Percentiles rank a stretch among this genome's conserved stretches.
phyloP scores from a whole-genome alignment of 2,797 vertebrate genomes.

The Epinephelus malabaricus region DNA sequence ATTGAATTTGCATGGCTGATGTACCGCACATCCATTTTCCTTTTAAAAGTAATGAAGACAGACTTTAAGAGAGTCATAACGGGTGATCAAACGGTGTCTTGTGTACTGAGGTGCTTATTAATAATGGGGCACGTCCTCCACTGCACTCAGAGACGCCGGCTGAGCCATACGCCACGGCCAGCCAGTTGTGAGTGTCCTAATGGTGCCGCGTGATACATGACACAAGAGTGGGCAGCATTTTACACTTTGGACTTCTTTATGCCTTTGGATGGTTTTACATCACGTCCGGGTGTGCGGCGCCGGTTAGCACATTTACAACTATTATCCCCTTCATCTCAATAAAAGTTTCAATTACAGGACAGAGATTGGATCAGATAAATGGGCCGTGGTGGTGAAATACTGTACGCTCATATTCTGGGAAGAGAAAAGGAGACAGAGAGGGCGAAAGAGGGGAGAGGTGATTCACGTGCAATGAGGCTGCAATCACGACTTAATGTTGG shows the following conservation, averaged over 20 bases:
- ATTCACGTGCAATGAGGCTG: slow-evolving; percentile 52
- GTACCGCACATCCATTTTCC: slow-evolving; percentile 17
- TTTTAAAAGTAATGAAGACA: slow-evolving; percentile 55
- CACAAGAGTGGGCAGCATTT: slow-evolving; percentile 65
- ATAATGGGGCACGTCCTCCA: slow-evolving; percentile 55
- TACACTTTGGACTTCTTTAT: slow-evolving; percentile 71
- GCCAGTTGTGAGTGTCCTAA: slow-evolving; percentile 58
- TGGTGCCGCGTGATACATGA: slow-evolving; percentile 64
- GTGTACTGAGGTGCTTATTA: slow-evolving; percentile 58
- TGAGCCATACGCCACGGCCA: slow-evolving; percentile 11
- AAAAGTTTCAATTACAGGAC: slow-evolving; percentile 81
- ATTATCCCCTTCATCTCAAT: slow-evolving; percentile 83
- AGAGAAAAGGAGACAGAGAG: slow-evolving; percentile 10
- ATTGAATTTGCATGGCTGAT: slow-evolving; percentile 53
- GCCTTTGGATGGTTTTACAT: slow-evolving; percentile 73
- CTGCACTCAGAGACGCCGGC: slow-evolving; percentile 40
- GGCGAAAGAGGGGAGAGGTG: slow-evolving; percentile 36
- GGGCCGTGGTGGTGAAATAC: slow-evolving; percentile 71
- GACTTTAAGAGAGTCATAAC: slow-evolving; percentile 42
- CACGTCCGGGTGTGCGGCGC: slow-evolving; percentile 58
- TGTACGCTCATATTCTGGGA: slow-evolving; percentile 49
- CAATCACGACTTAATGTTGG: slow-evolving; percentile 15
- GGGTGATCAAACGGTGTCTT: slow-evolving; percentile 25
- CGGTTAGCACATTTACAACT: slow-evolving; percentile 78
- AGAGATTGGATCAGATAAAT: slow-evolving; percentile 78